These are phyloP conservation scores for Neostethus bicornis DNA, from an alignment of 2,797 vertebrate species.

Conservation along the genomic window DNA sequence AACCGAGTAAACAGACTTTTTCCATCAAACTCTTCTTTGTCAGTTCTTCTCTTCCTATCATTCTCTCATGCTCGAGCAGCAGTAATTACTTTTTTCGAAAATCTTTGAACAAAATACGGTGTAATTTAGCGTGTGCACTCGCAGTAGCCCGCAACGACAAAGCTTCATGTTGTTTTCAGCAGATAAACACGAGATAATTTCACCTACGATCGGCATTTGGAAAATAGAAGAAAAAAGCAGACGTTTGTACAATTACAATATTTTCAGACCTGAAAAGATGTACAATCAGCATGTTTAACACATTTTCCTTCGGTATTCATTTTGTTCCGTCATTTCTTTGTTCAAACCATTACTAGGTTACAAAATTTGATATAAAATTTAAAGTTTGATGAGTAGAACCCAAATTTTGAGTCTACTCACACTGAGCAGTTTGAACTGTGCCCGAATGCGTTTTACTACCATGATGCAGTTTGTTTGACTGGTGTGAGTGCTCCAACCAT, in stretches of 20 bases:
- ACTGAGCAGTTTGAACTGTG: background rate
- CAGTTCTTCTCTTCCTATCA: constrained; percentile 1
- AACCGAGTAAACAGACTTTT: constrained; percentile 1
- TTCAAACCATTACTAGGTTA: no score
- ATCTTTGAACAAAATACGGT: background rate
- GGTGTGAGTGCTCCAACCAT: no score
- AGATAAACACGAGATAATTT: background rate
- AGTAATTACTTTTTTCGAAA: constrained; percentile 16
- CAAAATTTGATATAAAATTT: background rate
- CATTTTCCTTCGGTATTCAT: background rate
- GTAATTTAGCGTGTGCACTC: background rate
- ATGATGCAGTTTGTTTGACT: no score
- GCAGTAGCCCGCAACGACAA: background rate
- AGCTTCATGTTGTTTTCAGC: background rate
- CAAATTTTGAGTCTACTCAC: background rate
- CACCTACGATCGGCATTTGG: background rate
- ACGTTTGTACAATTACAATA: background rate
- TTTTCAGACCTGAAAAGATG: background rate
- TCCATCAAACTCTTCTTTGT: constrained; percentile 5
- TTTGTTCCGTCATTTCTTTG: no score
- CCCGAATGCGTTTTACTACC: no score
- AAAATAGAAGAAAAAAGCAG: background rate
- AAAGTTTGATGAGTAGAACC: background rate
- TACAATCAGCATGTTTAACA: background rate
- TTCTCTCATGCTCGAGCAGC: constrained; percentile 2